Evolutionary conservation across 2,113 vertebrate genomes (phyloP), one percentile per base, ranked within the genome.

Genomic region (Micronycteris hirsuta): DNA sequence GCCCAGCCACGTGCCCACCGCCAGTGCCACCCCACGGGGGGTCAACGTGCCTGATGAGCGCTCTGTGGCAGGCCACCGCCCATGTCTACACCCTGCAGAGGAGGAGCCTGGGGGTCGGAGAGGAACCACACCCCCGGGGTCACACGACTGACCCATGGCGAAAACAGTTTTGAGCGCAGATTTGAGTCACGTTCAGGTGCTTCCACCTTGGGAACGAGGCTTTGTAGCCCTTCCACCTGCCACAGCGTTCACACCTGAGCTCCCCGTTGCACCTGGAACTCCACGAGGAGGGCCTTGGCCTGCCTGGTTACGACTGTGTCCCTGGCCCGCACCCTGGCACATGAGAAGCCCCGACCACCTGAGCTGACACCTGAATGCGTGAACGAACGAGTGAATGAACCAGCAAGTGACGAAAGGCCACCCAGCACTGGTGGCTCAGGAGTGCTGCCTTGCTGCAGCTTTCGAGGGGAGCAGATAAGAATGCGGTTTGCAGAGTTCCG

Each of bases 11-110:
- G 0, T 0, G 0, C 24, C 45, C 54, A 4, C 28, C 14, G 28
- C 10, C 12, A 0, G 0, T 0, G n/a, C 78, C 10, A 8, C 28
- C 13, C 26, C 20, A 1, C 4, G 20, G 0, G 20, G 89, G 9
- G 58, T 74, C 54, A 9, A 12, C 47, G 20, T 8, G 24, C 31
- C 49, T 7, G 24, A 65, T 33, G 16, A 38, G 7, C 1, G 31
- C 0, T 67, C 74, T 3, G 1, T 2, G 28, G 22, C 2, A 0
- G 1, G 56, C 28, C n/a, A 1, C 26, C 4, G 1, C 22, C 56
- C 47, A 16, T 17, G 8, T 1, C 43, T 20, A 4, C 9, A 1
- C 3, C 54, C 85, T n/a, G 7, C 19, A 19, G 33, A 56, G 33
- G 61, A 63, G 17, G 68, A 43, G 26, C 22, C 92, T 4, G 36